Percentiles rank a stretch among this genome's conserved stretches.
Conservation (phyloP, 2,888 invertebrate species). For the Leptinotarsa peninsularis region DNA sequence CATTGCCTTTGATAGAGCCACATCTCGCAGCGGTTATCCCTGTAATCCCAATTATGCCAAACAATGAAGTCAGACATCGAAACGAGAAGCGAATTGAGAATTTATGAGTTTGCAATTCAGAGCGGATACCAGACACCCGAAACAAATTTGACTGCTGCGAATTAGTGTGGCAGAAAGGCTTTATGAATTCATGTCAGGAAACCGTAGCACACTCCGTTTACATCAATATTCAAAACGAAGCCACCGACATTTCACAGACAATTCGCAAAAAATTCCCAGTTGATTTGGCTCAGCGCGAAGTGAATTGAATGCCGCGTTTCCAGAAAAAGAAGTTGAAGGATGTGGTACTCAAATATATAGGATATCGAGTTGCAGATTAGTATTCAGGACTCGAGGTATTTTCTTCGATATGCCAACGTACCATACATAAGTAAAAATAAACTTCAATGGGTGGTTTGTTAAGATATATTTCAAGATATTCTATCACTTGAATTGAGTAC, state of each 20-base stretch:
- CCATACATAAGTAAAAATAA: no score
- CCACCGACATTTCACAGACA: constrained; percentile 18
- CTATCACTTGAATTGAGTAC: no score
- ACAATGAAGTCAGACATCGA: neutral
- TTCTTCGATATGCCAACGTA: no score
- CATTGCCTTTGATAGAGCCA: neutral
- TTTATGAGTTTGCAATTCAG: neutral
- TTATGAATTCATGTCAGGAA: constrained; percentile 12
- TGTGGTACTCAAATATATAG: neutral
- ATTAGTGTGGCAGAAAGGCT: neutral
- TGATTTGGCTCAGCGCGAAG: neutral
- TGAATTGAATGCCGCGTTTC: neutral
- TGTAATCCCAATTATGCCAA: neutral
- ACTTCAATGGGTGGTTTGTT: no score
- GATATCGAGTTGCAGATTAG: neutral
- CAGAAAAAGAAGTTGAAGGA: neutral
- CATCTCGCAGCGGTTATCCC: neutral
- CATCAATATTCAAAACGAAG: constrained; percentile 26
- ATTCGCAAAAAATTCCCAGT: constrained; percentile 2
- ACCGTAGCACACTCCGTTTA: neutral
- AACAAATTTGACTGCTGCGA: neutral
- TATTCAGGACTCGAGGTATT: no score
- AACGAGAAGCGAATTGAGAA: neutral
- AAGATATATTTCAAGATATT: no score
- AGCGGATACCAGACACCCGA: neutral